Conservation (phyloP, 2,113 vertebrate species). For the Suricata suricatta region DNA sequence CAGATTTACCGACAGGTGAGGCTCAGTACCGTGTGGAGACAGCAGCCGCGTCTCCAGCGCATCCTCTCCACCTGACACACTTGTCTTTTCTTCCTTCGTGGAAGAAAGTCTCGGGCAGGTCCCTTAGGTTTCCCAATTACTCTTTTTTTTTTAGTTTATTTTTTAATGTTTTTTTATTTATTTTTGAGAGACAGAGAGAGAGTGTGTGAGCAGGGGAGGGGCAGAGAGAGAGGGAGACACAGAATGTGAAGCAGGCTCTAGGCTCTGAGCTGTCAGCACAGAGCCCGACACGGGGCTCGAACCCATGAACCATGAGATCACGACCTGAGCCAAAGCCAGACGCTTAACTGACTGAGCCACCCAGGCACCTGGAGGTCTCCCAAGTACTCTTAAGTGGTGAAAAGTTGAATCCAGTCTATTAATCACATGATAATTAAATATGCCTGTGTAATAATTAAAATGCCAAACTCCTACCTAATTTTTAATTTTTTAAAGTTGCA, state of each 20-base stretch:
- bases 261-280: no score
- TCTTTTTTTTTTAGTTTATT: background rate
- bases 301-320: no score
- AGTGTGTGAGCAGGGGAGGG: no score
- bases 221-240: no score
- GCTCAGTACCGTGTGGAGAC: no score
- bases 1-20: background rate
- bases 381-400: background rate
- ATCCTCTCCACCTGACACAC: background rate
- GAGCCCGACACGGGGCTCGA: no score
- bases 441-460: slow-evolving; percentile 4
- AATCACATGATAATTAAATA: background rate
- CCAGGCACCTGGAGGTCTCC: background rate
- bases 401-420: background rate
- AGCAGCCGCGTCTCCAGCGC: background rate
- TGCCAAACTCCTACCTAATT: background rate
- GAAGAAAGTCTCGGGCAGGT: background rate
- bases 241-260: no score
- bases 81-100: background rate
- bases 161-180: no score
- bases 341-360: no score
- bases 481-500: slow-evolving; percentile 11
- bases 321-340: no score
- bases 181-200: no score
- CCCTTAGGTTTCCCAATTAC: background rate